phyloP scores from a whole-genome alignment of 2,888 invertebrate species.

The Acanthacorydalis orientalis region DNA sequence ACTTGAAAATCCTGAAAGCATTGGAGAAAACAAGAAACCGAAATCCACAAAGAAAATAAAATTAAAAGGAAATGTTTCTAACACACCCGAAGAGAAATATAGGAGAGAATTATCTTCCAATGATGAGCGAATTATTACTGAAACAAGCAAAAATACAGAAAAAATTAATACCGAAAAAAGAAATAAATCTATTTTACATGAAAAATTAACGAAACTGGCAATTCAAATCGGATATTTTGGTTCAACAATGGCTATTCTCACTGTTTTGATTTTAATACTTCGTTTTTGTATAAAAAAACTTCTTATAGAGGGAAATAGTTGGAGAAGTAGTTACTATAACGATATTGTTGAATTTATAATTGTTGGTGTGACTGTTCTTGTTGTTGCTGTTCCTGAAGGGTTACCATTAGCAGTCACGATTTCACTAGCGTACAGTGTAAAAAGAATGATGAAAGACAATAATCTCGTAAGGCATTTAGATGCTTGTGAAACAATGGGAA shows the following conservation, averaged over 20 bases:
- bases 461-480: conserved; percentile 44
- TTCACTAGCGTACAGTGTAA: conserved; percentile 97
- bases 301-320: conserved; percentile 52
- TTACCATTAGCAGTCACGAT: conserved; percentile 96
- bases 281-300: conserved; percentile 89
- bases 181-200: conserved; percentile 96
- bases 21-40: conserved; percentile 41
- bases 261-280: conserved; percentile 88
- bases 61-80: conserved; percentile 12
- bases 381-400: conserved; percentile 98
- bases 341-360: conserved; percentile 94
- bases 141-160: no score
- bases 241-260: conserved; percentile 92
- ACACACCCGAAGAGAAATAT: conserved; percentile 20
- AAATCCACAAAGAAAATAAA: conserved; percentile 12
- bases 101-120: no score
- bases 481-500: conserved; percentile 49
- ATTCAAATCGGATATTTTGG: conserved; percentile 99
- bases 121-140: no score
- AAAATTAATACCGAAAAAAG: conserved; percentile 28
- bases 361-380: conserved; percentile 98
- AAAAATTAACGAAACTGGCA: conserved; percentile 94
- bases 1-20: conserved; percentile 30
- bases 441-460: conserved; percentile 50
- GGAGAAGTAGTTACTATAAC: conserved; percentile 74